phyloP scores from a whole-genome alignment of 2,113 vertebrate genomes.

The Australoheros scitulus region DNA sequence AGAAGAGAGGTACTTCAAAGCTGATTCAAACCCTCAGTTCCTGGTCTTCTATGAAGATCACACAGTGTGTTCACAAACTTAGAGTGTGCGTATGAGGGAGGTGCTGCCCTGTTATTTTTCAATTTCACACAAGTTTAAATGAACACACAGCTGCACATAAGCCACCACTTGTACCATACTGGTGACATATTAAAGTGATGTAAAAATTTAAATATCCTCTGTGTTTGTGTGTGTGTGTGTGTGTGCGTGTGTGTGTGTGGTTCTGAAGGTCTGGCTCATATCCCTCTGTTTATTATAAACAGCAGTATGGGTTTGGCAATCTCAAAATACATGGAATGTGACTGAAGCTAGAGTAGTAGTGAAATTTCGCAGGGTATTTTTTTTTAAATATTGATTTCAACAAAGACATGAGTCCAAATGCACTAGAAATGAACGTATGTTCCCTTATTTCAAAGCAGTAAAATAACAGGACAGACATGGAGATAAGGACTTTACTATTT shows the following conservation, averaged over 20 bases:
- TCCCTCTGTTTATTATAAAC: slow-evolving; percentile 11
- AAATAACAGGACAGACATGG: too few species aligned
- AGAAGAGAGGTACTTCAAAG: neutral
- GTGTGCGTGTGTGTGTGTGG: neutral
- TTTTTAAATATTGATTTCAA: neutral
- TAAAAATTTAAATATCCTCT: neutral
- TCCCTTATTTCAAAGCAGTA: too few species aligned
- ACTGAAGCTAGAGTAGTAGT: neutral
- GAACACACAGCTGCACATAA: neutral
- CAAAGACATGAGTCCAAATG: neutral
- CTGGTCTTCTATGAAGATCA: neutral
- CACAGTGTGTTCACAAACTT: neutral
- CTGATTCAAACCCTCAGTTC: neutral
- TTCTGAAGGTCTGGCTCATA: slow-evolving; percentile 23
- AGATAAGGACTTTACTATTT: too few species aligned
- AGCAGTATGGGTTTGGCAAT: slow-evolving; percentile 15
- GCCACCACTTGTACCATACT: neutral
- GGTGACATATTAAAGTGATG: slow-evolving; percentile 32
- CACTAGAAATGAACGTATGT: neutral
- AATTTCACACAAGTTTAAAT: neutral
- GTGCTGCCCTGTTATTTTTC: slow-evolving; percentile 31
- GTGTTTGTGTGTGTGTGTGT: too few species aligned
- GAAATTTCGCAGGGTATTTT: neutral
- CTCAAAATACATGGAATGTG: neutral
- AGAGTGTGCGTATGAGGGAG: neutral